Evolutionary conservation across 2,888 invertebrate genomes (phyloP).

Genomic region (Conus canariensis): DNA sequence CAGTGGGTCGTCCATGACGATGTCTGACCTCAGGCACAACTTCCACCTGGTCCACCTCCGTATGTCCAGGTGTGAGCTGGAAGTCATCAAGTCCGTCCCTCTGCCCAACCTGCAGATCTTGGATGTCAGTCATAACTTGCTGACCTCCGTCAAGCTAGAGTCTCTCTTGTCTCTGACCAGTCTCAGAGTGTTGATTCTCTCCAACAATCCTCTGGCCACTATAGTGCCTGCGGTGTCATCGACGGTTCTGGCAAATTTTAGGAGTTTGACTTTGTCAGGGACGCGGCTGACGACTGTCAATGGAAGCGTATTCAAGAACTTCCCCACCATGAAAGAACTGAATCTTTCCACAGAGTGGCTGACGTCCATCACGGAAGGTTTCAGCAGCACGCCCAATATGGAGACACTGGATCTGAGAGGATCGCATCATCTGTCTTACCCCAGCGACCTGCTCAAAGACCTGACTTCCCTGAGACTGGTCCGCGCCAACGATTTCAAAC

Average conservation of each 20-base stretch:
- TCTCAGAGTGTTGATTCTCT: constrained; percentile 19
- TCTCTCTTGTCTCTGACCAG: neutral
- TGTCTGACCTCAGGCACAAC: neutral
- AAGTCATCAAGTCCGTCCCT: neutral
- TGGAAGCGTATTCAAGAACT: neutral
- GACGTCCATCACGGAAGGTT: constrained; percentile 20
- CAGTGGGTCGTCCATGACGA: neutral
- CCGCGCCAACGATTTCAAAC: constrained; percentile 39
- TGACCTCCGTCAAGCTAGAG: neutral
- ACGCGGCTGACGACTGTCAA: neutral
- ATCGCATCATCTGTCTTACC: neutral
- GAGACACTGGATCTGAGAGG: constrained; percentile 36
- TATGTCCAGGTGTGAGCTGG: neutral
- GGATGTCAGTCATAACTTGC: constrained; percentile 29
- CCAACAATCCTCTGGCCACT: constrained; percentile 22
- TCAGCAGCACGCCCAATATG: neutral
- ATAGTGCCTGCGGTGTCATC: neutral
- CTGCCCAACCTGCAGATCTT: constrained; percentile 20
- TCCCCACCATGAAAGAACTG: neutral
- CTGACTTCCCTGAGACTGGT: neutral
- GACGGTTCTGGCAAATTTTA: neutral
- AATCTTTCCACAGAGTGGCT: constrained; percentile 30
- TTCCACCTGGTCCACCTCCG: constrained; percentile 29
- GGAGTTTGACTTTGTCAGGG: constrained; percentile 27
- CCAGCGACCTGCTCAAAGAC: constrained; percentile 4